These are phyloP conservation scores for Brachionus plicatilis DNA, from an alignment of 1,140 invertebrate genomes.

Conservation along the genomic window DNA sequence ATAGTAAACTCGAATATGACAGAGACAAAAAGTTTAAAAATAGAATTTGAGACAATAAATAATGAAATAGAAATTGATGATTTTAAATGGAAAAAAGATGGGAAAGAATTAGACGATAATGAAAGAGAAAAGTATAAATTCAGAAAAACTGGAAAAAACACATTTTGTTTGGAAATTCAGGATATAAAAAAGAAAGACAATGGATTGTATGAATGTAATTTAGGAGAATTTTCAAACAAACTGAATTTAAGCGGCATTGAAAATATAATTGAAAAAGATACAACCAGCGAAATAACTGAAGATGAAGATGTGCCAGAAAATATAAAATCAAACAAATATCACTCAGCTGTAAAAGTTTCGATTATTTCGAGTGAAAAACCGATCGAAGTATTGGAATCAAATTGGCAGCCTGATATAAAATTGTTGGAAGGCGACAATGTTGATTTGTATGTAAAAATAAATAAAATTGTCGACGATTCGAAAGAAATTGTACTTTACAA, in stretches of 20 bases:
- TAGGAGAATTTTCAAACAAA: slow-evolving; percentile 22
- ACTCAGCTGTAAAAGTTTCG: background rate
- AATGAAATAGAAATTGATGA: background rate
- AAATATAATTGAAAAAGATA: background rate
- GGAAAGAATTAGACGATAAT: background rate
- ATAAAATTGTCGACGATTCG: background rate
- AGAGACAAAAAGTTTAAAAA: background rate
- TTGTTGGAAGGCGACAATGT: background rate
- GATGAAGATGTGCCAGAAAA: background rate
- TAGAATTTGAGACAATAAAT: slow-evolving; percentile 31
- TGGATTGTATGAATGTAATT: slow-evolving; percentile 9
- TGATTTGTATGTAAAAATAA: background rate
- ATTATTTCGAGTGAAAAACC: background rate
- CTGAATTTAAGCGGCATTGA: slow-evolving; percentile 20
- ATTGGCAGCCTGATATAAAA: background rate
- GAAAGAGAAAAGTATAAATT: background rate
- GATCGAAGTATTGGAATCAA: background rate
- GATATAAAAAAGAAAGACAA: slow-evolving; percentile 2
- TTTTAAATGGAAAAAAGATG: slow-evolving; percentile 11
- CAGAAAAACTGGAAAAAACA: background rate
- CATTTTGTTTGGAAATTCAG: slow-evolving; percentile 8
- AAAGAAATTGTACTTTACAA: background rate
- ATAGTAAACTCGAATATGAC: background rate
- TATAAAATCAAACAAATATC: background rate
- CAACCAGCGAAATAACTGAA: background rate